A percentile compares a stretch with the other conserved stretches of the same genome.
These are phyloP conservation scores for Mareca penelope DNA, from an alignment of 2,797 vertebrate genomes.

Conservation along the genomic window DNA sequence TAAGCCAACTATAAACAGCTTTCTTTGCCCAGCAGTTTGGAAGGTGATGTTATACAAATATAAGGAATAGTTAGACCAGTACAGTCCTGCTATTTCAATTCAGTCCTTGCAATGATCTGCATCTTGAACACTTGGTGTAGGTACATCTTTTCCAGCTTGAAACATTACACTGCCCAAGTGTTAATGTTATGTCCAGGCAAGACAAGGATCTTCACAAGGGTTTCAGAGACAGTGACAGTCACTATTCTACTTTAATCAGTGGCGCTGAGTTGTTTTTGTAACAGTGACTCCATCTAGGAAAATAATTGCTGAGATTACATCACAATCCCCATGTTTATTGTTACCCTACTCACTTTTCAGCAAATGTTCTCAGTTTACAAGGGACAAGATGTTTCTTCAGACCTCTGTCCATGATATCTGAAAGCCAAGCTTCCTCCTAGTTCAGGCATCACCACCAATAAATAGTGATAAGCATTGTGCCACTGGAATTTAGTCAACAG, in stretches of 20 bases:
- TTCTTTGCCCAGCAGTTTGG: not conserved
- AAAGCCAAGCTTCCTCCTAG: conserved; percentile 47
- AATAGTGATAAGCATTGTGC: conserved; percentile 17
- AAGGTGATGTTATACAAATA: not conserved
- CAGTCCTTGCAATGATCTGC: not conserved
- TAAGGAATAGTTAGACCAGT: not conserved
- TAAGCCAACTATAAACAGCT: not conserved
- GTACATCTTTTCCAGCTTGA: not conserved
- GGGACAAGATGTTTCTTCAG: conserved; percentile 40
- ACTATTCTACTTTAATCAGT: not conserved
- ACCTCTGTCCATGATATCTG: not conserved
- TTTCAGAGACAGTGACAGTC: not conserved
- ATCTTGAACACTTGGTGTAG: not conserved
- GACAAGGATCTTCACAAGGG: not conserved
- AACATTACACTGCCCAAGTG: not conserved
- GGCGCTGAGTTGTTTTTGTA: conserved; percentile 1
- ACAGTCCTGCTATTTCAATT: not conserved
- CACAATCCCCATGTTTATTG: conserved; percentile 35
- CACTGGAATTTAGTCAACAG: conserved; percentile 21
- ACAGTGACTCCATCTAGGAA: conserved; percentile 55
- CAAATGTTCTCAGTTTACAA: conserved; percentile 43
- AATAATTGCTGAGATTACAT: conserved; percentile 54
- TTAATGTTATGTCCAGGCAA: not conserved
- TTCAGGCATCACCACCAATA: not conserved
- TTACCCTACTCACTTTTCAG: conserved; percentile 48